phyloP scores from a whole-genome alignment of 2,113 vertebrate genomes.

The Hippoglossus stenolepis region DNA sequence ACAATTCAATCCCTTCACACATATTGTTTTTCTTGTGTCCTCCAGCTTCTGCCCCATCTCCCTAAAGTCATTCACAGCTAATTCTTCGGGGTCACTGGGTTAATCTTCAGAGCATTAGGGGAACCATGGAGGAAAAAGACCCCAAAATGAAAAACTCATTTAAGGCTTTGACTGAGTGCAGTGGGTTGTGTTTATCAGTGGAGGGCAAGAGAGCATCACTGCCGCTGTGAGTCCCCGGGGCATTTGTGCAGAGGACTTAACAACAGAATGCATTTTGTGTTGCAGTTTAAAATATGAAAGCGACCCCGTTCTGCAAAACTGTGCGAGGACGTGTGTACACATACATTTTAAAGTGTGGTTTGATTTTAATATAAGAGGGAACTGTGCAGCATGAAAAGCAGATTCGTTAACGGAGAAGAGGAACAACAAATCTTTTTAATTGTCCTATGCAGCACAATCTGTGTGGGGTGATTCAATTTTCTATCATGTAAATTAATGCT shows the following conservation, averaged over 20 bases:
- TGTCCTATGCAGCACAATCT: too few species aligned
- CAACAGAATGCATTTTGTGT: too few species aligned
- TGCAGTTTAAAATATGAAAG: too few species aligned
- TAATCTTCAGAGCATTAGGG: slow-evolving; percentile 66
- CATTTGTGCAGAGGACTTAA: too few species aligned
- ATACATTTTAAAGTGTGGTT: too few species aligned
- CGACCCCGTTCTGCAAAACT: not conserved
- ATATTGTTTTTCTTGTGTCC: slow-evolving; percentile 20
- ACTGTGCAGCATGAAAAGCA: not conserved
- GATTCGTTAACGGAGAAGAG: not conserved
- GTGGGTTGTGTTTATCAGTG: slow-evolving; percentile 54
- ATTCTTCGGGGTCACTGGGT: slow-evolving; percentile 74
- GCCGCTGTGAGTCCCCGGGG: slow-evolving; percentile 4
- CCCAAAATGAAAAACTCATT: slow-evolving; percentile 73
- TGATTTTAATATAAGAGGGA: not conserved
- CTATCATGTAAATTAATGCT: not conserved
- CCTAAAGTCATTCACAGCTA: slow-evolving; percentile 60
- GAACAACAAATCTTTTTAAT: too few species aligned
- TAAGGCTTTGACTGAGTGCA: slow-evolving; percentile 46
- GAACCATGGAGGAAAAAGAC: slow-evolving; percentile 48
- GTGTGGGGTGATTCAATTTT: not conserved
- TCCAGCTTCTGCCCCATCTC: slow-evolving; percentile 17
- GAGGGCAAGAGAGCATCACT: slow-evolving; percentile 35
- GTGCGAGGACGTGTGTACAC: too few species aligned
- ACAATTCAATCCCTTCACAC: not conserved